These are phyloP conservation scores for Chaetops frenatus DNA, from an alignment of 2,113 vertebrate genomes.

Conservation along the genomic window DNA sequence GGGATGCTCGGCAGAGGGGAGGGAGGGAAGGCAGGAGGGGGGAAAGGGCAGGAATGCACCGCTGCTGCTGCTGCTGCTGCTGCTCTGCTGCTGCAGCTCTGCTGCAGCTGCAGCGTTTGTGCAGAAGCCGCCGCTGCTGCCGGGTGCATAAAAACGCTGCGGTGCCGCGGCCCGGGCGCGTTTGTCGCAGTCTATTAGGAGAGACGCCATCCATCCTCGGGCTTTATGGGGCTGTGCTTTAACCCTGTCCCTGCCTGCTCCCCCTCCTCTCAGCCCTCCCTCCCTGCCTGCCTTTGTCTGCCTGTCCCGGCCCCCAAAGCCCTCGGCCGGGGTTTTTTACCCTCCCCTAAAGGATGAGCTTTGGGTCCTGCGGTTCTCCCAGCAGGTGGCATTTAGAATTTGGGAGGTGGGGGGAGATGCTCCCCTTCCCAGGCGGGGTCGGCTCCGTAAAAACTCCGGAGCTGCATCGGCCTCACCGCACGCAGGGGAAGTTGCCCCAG, in stretches of 20 bases:
- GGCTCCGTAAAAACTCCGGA: neutral
- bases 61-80: neutral
- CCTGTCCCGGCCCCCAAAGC: rapidly evolving
- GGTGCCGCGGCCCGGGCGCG: neutral
- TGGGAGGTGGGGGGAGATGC: no score
- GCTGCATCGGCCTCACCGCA: neutral
- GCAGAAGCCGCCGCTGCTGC: neutral
- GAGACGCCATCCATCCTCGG: conserved; percentile 20
- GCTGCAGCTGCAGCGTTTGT: neutral
- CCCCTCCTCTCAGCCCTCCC: neutral
- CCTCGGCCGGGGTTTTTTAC: rapidly evolving
- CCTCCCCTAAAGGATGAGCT: neutral
- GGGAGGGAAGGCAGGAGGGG: neutral
- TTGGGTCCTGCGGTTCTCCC: neutral
- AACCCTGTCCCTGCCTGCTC: conserved; percentile 13
- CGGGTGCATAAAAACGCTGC: neutral
- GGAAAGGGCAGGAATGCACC: neutral
- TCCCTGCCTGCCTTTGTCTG: neutral
- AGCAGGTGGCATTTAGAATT: neutral
- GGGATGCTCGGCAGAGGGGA: no score
- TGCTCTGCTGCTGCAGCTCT: neutral
- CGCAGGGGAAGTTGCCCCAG: conserved; percentile 7
- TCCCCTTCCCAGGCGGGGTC: neutral
- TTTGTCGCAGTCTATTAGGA: conserved; percentile 53
- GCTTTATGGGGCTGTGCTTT: neutral